Evolutionary conservation across 2,888 invertebrate genomes (phyloP).

Genomic region (Coenonympha glycerion): DNA sequence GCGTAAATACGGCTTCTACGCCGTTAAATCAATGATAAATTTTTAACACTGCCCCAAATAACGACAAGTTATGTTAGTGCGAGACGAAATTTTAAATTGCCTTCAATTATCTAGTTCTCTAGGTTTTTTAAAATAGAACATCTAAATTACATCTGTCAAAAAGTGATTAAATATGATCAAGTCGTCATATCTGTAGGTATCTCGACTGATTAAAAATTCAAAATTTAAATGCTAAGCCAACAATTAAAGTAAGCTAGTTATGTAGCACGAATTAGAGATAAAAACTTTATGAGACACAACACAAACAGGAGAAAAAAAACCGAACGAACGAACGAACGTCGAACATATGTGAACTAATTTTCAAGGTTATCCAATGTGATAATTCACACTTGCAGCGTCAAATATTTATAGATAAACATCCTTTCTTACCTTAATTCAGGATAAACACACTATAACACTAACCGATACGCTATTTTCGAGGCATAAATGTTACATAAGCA

Average conservation of each 20-base stretch:
- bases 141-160: not conserved
- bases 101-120: not conserved
- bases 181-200: too few relatives aligned
- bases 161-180: not conserved
- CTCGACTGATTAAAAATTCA: not conserved
- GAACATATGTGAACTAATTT: slow-evolving; percentile 15
- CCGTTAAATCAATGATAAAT: too few relatives aligned
- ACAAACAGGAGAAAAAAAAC: slow-evolving; percentile 13
- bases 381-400: slow-evolving; percentile 17
- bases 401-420: slow-evolving; percentile 22
- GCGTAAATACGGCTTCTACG: too few relatives aligned
- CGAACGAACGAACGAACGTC: too few relatives aligned
- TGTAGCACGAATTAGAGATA: too few relatives aligned
- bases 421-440: slow-evolving; percentile 60
- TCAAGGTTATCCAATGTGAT: slow-evolving; percentile 17
- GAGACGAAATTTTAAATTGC: not conserved
- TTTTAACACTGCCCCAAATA: too few relatives aligned
- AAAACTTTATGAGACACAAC: not conserved
- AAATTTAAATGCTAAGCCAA: not conserved
- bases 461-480: slow-evolving; percentile 54
- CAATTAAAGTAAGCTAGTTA: too few relatives aligned
- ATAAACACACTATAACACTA: slow-evolving; percentile 59
- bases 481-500: slow-evolving; percentile 70
- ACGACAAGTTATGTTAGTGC: too few relatives aligned
- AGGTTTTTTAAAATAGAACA: not conserved